Conservation (phyloP, 1,140 invertebrate genomes). For the Megalopta genalis region DNA sequence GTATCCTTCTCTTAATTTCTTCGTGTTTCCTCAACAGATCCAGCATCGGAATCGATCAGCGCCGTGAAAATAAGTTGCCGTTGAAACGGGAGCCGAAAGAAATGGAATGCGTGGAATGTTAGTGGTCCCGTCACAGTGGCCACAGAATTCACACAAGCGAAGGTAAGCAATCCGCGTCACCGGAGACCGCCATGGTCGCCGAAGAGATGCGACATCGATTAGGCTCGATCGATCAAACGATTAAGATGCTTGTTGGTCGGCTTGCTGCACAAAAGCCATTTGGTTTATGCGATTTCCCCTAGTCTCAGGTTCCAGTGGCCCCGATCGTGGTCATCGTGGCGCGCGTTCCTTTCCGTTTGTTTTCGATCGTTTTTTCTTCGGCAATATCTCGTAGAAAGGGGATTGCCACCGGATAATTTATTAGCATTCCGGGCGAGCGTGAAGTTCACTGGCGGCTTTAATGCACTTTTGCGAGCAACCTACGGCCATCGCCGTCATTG, state of each 20-base stretch:
- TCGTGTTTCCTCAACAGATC: too few species aligned
- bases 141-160: too few species aligned
- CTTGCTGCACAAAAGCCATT: not conserved
- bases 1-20: too few species aligned
- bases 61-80: too few species aligned
- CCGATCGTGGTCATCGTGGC: not conserved
- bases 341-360: constrained; percentile 46
- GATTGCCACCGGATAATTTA: constrained; percentile 61
- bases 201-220: constrained; percentile 45
- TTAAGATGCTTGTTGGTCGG: constrained; percentile 53
- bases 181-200: constrained; percentile 14
- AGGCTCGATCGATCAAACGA: constrained; percentile 53
- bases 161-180: not conserved
- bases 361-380: not conserved
- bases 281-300: constrained; percentile 36
- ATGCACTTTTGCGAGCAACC: constrained; percentile 50
- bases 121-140: too few species aligned
- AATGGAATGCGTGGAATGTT: constrained; percentile 18
- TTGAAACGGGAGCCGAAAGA: not conserved
- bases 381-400: constrained; percentile 43
- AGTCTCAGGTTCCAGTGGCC: constrained; percentile 18
- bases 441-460: constrained; percentile 60
- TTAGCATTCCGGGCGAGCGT: constrained; percentile 58
- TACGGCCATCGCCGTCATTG: constrained; percentile 37
- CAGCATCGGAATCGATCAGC: too few species aligned